Conservation (phyloP, 2,797 vertebrate genomes). For the Xenops minutus region DNA sequence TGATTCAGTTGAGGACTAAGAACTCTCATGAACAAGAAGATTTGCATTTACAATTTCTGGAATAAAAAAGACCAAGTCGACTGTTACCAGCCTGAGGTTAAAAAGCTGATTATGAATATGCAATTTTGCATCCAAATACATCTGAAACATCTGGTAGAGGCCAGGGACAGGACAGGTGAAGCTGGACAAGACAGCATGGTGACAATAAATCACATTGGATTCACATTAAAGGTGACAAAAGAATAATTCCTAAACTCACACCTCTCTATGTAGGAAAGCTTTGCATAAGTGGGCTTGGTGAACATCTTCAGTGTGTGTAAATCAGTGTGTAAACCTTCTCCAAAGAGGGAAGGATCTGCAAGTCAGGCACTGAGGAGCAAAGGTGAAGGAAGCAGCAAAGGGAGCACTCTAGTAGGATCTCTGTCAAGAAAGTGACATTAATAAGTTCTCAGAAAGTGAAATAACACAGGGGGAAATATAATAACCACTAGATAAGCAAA, state of each 20-base stretch:
- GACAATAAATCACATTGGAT: not conserved
- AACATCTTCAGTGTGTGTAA: not conserved
- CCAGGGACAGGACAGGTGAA: not conserved
- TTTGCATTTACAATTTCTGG: not conserved
- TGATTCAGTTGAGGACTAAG: not conserved
- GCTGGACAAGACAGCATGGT: not conserved
- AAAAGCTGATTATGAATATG: not conserved
- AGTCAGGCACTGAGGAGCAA: not conserved
- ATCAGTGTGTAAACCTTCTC: not conserved
- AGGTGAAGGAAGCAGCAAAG: not conserved
- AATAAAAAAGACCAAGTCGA: not conserved
- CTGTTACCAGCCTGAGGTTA: not conserved
- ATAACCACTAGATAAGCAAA: not conserved
- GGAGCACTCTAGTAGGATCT: not conserved
- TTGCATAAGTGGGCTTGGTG: not conserved
- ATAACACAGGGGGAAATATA: not conserved
- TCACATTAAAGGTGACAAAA: not conserved
- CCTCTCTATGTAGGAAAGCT: not conserved
- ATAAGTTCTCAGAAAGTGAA: not conserved
- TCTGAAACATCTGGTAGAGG: not conserved
- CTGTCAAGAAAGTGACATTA: not conserved
- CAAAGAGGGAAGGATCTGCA: not conserved
- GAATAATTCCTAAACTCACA: not conserved
- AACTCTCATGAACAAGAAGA: not conserved
- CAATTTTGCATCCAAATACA: not conserved